phyloP scores from a whole-genome alignment of 2,888 invertebrate species.

The Byasa hedistus region DNA sequence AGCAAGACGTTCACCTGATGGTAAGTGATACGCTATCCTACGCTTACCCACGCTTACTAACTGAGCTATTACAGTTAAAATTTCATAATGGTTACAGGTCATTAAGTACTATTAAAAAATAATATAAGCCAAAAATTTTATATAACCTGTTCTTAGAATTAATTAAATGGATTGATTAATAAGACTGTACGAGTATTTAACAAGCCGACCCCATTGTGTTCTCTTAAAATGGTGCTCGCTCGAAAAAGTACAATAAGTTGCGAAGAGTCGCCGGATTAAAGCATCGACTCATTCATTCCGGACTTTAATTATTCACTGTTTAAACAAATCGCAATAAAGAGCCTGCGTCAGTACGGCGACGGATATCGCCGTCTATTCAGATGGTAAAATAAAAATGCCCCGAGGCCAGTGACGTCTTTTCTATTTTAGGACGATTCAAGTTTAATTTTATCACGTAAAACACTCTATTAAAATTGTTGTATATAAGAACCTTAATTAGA shows the following conservation, averaged over 20 bases:
- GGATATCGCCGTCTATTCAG: slow-evolving; percentile 45
- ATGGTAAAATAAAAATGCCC: slow-evolving; percentile 49
- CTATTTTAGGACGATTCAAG: background rate
- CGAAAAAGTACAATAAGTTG: slow-evolving; percentile 56
- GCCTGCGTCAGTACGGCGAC: slow-evolving; percentile 49
- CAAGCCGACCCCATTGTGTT: slow-evolving; percentile 64
- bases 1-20: too few relatives aligned
- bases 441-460: background rate
- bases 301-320: slow-evolving; percentile 76
- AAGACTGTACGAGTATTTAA: slow-evolving; percentile 69
- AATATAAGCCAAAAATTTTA: background rate
- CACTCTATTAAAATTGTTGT: background rate
- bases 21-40: too few relatives aligned
- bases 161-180: slow-evolving; percentile 58
- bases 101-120: too few relatives aligned
- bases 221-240: slow-evolving; percentile 58
- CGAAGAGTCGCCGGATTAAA: slow-evolving; percentile 63
- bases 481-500: too few relatives aligned
- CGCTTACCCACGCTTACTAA: too few relatives aligned
- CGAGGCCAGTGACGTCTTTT: background rate
- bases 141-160: background rate
- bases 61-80: too few relatives aligned
- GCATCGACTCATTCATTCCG: slow-evolving; percentile 65
- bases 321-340: slow-evolving; percentile 74
- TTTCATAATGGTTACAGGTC: too few relatives aligned